Evolutionary conservation across 2,113 vertebrate species (phyloP).

Genomic region (Pachyramphus minor): DNA sequence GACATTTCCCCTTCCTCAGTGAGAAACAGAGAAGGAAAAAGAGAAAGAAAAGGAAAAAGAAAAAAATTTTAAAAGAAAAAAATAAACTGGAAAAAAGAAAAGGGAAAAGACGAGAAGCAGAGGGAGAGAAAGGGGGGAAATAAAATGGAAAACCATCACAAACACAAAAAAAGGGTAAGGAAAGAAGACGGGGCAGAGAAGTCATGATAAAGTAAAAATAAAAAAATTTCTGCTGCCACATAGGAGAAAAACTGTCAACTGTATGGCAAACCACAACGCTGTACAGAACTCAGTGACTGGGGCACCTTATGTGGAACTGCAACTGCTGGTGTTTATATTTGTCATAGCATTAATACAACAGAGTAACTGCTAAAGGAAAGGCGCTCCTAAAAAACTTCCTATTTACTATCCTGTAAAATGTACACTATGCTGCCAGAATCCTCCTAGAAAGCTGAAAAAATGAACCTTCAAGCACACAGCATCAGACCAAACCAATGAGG

Average conservation of each 20-base stretch:
- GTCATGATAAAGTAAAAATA: neutral
- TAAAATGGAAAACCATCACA: accelerated
- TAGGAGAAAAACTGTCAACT: neutral
- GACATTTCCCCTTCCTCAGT: neutral
- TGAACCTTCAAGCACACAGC: conserved; percentile 13
- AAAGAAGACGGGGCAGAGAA: neutral
- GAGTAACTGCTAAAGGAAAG: neutral
- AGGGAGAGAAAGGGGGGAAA: neutral
- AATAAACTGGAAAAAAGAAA: accelerated
- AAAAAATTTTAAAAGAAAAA: no score
- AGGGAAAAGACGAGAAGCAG: no score
- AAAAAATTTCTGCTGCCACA: neutral
- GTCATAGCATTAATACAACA: neutral
- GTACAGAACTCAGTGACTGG: neutral
- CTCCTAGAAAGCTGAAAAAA: conserved; percentile 49
- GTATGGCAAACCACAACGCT: accelerated
- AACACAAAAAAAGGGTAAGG: neutral
- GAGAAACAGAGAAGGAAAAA: neutral
- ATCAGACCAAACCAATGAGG: neutral
- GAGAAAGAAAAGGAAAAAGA: accelerated
- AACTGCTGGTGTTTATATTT: neutral
- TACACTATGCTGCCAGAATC: conserved; percentile 10
- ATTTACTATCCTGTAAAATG: conserved; percentile 54
- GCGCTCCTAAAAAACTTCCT: conserved; percentile 24
- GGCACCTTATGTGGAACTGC: neutral